Base-by-base conservation (phyloP, 2,113 vertebrate genomes). In the Pterophyllum scalare region DNA sequence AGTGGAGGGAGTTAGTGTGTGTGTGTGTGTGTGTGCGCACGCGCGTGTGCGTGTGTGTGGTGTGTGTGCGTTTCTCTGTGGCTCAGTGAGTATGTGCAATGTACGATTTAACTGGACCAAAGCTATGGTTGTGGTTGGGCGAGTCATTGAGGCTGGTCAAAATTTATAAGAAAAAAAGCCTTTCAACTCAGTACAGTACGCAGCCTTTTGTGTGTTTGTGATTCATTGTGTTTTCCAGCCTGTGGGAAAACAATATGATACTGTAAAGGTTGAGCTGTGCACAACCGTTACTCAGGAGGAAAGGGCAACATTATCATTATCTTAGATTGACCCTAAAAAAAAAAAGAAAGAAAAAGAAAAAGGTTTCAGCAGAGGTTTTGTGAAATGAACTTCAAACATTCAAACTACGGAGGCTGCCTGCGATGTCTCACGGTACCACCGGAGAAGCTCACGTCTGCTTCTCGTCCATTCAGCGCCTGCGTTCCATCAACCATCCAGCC, bases 61-160 rank as follows among this genome's bases (percentile, higher is more conserved):
- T 6, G 1, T 33, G 31, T 6, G 31, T 31, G 91, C 83, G 85
- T 87, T 65, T 84, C 56, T 81, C 43, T 89, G 79, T 85, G 86
- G 75, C 57, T 70, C 54, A 7, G 38, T 72, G 67, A 89, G 82
- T 79, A 81, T 85, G 75, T 81, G 80, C 79, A 81, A 90, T 87
- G 79, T 85, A 77, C 46, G 83, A 94, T 94, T 93, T 93, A 91
- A 93, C 91, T 85, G 82, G 78, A 91, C 88, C 86, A 85, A 86
- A 90, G 60, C 89, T 94, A 80, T 88, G 89, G 82, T 89, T 95
- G 90, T 88, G 92, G 92, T 84, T 24, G 43, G 84, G 59, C 78
- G 31, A 89, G 81, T 89, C 88, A 86, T 86, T 52, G 70, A 80
- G 81, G 80, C 80, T 72, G 22, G 59, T 83, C 72, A 75, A 57